Evolutionary conservation across 2,113 vertebrate genomes (phyloP).

Genomic region (Erythrocebus patas): DNA sequence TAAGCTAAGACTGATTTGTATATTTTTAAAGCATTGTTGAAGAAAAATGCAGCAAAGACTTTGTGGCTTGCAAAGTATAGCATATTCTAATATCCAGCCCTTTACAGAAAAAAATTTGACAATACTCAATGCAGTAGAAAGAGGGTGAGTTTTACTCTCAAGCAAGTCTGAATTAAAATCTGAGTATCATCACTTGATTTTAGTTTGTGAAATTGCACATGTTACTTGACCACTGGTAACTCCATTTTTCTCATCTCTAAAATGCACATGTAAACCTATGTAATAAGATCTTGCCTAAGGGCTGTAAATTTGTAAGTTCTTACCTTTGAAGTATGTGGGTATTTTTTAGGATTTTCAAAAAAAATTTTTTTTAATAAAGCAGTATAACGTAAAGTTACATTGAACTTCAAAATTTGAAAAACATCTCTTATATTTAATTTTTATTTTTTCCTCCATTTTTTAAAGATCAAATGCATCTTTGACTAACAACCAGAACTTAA

Average conservation of each 20-base stretch:
- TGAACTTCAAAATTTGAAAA: conserved; percentile 8
- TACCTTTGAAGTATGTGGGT: neutral
- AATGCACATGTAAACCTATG: neutral
- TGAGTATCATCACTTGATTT: neutral
- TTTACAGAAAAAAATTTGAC: neutral
- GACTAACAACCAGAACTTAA: conserved; percentile 89
- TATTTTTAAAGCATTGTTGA: neutral
- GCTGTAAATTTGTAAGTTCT: neutral
- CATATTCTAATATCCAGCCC: neutral
- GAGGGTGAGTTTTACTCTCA: neutral
- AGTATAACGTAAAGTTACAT: neutral
- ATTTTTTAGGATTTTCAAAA: conserved; percentile 21
- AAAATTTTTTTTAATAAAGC: neutral
- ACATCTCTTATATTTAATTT: neutral
- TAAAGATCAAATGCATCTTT: conserved; percentile 88
- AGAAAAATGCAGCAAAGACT: neutral
- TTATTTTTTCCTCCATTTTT: neutral
- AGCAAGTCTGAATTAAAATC: neutral
- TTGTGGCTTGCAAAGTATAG: neutral
- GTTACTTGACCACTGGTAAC: neutral
- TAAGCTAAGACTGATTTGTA: neutral
- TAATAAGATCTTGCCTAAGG: neutral
- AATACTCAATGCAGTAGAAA: neutral
- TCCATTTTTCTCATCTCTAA: neutral
- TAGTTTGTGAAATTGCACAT: neutral